A percentile compares a stretch with the other conserved stretches of the same genome.
Evolutionary conservation across 2,797 vertebrate species (phyloP).

Genomic region (Ibycter americanus): DNA sequence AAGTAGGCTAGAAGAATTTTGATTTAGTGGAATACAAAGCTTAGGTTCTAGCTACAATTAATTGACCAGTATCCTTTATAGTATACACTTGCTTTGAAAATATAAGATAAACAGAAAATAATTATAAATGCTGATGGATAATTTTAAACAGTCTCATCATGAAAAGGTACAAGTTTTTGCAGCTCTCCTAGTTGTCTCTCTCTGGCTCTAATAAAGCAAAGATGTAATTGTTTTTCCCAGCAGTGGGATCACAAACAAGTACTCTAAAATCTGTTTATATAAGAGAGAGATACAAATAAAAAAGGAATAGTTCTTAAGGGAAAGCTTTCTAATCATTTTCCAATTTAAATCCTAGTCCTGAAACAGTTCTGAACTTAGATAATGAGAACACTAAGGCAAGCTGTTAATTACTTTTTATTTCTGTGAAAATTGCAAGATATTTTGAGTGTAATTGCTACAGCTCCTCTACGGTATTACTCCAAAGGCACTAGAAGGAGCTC

Average conservation of each 20-base stretch:
- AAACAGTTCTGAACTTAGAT: background rate
- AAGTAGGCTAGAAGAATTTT: background rate
- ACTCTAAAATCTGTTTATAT: background rate
- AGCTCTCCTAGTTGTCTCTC: background rate
- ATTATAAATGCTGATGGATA: background rate
- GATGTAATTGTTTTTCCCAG: background rate
- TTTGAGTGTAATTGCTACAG: background rate
- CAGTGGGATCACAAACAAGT: background rate
- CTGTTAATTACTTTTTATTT: constrained; percentile 57
- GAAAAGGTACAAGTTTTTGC: background rate
- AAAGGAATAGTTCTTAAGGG: constrained; percentile 8
- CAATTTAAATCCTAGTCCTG: constrained; percentile 7
- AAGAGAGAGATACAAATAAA: background rate
- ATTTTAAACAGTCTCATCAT: background rate
- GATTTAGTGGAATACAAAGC: background rate
- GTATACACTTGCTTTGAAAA: background rate
- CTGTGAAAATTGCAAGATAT: constrained; percentile 33
- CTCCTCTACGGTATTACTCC: background rate
- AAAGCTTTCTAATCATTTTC: constrained; percentile 24
- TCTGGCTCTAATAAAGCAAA: background rate
- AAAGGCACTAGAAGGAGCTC: constrained; percentile 38
- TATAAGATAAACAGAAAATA: background rate
- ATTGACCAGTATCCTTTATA: background rate
- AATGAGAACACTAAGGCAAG: constrained; percentile 31
- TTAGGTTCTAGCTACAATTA: background rate